These are phyloP conservation scores for Accipiter virgatus DNA, from an alignment of 2,113 vertebrate genomes.

Conservation along the genomic window DNA sequence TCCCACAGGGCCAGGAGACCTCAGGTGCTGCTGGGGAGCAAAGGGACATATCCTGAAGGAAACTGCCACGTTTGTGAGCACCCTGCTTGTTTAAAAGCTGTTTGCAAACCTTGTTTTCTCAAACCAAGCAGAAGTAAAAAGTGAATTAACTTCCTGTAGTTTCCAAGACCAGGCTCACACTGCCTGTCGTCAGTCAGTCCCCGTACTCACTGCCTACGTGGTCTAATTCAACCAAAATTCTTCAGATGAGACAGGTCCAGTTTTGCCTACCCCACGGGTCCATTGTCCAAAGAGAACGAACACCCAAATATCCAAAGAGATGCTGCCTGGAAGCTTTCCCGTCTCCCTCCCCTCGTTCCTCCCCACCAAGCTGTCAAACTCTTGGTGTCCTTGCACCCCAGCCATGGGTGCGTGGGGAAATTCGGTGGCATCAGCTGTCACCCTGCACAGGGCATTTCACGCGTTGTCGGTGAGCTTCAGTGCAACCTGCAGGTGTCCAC, in stretches of 20 bases:
- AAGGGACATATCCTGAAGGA: neutral
- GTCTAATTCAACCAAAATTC: neutral
- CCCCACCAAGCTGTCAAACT: fast-evolving
- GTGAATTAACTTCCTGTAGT: neutral
- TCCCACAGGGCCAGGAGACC: neutral
- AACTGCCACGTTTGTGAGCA: fast-evolving
- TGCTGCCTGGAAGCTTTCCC: neutral
- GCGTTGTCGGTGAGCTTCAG: fast-evolving
- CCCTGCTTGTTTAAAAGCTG: neutral
- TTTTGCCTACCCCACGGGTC: neutral
- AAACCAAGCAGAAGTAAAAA: neutral
- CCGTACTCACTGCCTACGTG: neutral
- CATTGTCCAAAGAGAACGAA: neutral
- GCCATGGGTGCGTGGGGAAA: fast-evolving
- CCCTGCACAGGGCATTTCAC: fast-evolving
- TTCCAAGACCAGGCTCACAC: neutral
- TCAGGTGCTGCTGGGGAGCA: neutral
- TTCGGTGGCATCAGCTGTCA: neutral
- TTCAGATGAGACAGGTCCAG: neutral
- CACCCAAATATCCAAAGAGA: neutral
- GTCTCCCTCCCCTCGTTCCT: fast-evolving
- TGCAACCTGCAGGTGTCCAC: fast-evolving
- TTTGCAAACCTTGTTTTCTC: neutral
- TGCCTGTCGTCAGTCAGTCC: neutral
- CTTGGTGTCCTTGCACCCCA: fast-evolving